These are phyloP conservation scores for Myiotriccus ornatus DNA, from an alignment of 2,797 vertebrate species.

Conservation along the genomic window DNA sequence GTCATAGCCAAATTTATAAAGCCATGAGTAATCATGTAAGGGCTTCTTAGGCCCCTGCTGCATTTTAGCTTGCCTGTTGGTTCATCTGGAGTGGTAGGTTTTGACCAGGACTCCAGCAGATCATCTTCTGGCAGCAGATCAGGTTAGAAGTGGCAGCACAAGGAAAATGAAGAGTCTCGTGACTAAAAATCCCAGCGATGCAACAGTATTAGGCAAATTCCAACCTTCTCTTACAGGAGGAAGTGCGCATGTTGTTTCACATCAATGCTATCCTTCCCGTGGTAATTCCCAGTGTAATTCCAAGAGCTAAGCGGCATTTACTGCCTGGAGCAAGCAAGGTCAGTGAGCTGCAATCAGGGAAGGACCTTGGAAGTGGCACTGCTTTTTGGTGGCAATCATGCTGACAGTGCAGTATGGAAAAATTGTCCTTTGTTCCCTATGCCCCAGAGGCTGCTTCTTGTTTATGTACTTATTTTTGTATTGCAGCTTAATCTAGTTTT, in stretches of 20 bases:
- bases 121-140: background rate
- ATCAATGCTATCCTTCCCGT: background rate
- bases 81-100: background rate
- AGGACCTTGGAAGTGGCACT: background rate
- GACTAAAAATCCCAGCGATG: background rate
- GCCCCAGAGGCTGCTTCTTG: background rate
- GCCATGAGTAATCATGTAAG: background rate
- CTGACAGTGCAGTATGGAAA: background rate
- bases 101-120: background rate
- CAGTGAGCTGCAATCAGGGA: background rate
- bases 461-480: background rate
- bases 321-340: background rate
- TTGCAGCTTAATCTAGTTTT: background rate
- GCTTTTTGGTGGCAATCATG: background rate
- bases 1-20: background rate
- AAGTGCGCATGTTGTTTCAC: background rate
- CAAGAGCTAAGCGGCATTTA: background rate
- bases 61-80: background rate
- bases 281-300: background rate
- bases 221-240: background rate
- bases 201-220: background rate
- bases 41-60: background rate
- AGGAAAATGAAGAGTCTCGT: background rate
- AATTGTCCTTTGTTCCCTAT: background rate
- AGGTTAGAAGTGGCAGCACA: background rate